Base-by-base conservation (phyloP, 2,113 vertebrate species). In the Amphiprion percula region DNA sequence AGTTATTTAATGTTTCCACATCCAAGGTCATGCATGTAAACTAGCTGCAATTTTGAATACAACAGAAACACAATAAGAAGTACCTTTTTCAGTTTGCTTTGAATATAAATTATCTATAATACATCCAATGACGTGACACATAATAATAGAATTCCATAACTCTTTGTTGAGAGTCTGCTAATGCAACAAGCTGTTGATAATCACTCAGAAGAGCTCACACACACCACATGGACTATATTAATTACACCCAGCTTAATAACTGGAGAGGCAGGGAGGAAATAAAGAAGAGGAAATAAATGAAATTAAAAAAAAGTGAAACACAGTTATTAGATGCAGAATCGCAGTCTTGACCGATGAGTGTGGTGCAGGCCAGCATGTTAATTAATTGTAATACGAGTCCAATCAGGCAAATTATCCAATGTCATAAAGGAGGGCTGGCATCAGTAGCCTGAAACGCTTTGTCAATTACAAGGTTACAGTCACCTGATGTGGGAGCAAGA, bases 351-450 rank as follows among this genome's bases (percentile, higher is more conserved):
- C 74, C 7, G 9, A 70, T 69, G 63, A 83, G 74, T 76, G 67
- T 50, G 73, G 79, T 28, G 30, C 52, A 55, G 72, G 78, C 60
- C 81, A 24, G 46, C 54, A 14, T 63, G 28, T 71, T 89, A 84
- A 90, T 90, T 84, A 74, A 84, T 88, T 88, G 90, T 84, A 87
- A 90, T 91, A 62, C 52, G 83, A 91, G 79, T 85, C 86, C 86
- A 77, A 82, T 62, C 28, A 52, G 67, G 37, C 79, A 83, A 90
- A 93, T 91, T 82, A 84, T 74, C 82, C 68, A 24, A 21, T 74
- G 60, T 67, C 75, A 78, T 50, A 75, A 83, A 73, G 46, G 28
- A 74, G 60, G 68, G 55, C 30, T 68, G 60, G 66, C 61, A 24
- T 70, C 39, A 66, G 74, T 28, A 68, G 44, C 30, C n/a, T 47